phyloP scores from a whole-genome alignment of 2,113 vertebrate species.

The Nibea coibor region DNA sequence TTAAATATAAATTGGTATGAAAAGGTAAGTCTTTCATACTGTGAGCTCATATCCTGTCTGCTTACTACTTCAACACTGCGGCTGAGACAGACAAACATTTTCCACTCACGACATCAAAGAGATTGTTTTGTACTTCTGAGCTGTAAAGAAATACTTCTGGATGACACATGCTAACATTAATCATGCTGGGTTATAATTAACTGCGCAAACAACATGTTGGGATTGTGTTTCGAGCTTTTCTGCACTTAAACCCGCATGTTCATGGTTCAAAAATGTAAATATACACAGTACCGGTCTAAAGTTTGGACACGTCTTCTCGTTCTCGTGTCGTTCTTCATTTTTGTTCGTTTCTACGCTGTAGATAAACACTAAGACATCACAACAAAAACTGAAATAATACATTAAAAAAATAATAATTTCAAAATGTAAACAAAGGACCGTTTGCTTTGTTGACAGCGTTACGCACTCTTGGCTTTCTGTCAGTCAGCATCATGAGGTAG shows the following conservation, averaged over 20 bases:
- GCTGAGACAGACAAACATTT: constrained; percentile 15
- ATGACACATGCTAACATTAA: constrained; percentile 14
- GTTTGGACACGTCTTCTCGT: too few species aligned
- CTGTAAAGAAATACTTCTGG: constrained; percentile 2
- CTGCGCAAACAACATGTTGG: neutral
- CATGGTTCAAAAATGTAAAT: neutral
- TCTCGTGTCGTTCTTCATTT: too few species aligned
- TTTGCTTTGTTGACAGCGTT: too few species aligned
- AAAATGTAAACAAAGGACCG: too few species aligned
- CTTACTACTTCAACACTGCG: constrained; percentile 14
- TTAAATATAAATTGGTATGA: neutral
- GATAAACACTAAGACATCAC: too few species aligned
- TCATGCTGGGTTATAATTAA: constrained; percentile 22
- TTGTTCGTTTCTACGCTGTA: too few species aligned
- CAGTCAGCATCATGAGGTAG: too few species aligned
- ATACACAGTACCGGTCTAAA: too few species aligned
- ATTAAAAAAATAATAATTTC: too few species aligned
- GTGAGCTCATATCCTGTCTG: neutral
- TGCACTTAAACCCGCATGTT: neutral
- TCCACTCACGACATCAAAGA: constrained; percentile 15
- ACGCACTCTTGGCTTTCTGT: too few species aligned
- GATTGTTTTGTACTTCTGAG: constrained; percentile 31
- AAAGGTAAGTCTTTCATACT: constrained; percentile 25
- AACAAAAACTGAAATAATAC: too few species aligned
- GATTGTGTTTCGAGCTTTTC: neutral